Conservation (phyloP, 2,797 vertebrate genomes). For the Ctenopoma multispine region DNA sequence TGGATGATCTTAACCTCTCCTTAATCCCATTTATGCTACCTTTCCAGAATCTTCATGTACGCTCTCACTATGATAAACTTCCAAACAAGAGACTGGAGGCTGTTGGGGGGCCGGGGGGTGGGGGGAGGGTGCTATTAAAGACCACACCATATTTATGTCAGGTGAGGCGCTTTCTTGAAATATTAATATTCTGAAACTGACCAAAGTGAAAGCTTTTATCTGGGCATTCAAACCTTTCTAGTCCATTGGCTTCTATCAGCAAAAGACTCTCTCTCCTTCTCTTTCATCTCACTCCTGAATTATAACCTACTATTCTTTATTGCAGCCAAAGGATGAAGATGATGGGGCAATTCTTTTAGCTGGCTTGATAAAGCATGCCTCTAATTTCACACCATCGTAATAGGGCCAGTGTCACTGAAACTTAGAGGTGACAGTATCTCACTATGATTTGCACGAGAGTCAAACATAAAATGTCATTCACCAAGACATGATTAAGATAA, state of each 20-base stretch:
- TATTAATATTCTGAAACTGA: conserved; percentile 89
- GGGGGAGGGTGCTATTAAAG: conserved; percentile 84
- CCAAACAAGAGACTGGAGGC: conserved; percentile 86
- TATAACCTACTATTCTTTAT: conserved; percentile 81
- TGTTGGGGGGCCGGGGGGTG: conserved; percentile 69
- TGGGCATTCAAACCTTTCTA: conserved; percentile 71
- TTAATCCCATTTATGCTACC: conserved; percentile 93
- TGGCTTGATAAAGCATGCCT: conserved; percentile 78
- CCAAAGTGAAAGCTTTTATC: conserved; percentile 88
- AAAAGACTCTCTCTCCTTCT: conserved; percentile 64
- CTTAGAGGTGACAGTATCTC: conserved; percentile 68
- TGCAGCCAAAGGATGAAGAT: conserved; percentile 73
- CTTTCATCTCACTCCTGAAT: conserved; percentile 72
- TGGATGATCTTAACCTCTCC: conserved; percentile 93
- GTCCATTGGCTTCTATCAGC: conserved; percentile 77
- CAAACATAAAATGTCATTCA: conserved; percentile 57
- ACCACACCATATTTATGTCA: conserved; percentile 86
- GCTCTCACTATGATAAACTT: conserved; percentile 89
- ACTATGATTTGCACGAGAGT: conserved; percentile 62
- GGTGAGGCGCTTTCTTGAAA: conserved; percentile 83
- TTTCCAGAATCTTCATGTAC: conserved; percentile 87
- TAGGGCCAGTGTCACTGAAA: conserved; percentile 66
- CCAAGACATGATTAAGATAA: conserved; percentile 7
- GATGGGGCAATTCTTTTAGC: conserved; percentile 79
- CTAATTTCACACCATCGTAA: conserved; percentile 68